Percentiles rank a stretch among this genome's conserved stretches.
Conservation (phyloP, 2,113 vertebrate species). For the Semnornis frantzii region DNA sequence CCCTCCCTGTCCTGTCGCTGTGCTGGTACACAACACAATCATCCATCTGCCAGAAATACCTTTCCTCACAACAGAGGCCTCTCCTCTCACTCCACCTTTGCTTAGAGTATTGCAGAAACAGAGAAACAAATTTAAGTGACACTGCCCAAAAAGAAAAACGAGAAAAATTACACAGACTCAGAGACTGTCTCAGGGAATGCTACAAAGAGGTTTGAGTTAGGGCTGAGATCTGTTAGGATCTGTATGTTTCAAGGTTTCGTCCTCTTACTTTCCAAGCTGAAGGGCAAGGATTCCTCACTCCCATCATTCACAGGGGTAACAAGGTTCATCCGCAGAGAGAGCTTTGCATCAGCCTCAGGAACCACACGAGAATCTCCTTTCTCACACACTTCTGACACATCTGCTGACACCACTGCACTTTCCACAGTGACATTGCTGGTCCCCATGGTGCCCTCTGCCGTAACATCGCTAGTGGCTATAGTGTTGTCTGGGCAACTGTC, state of each 20-base stretch:
- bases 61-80: conserved; percentile 22
- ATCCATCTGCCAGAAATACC: background rate
- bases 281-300: conserved; percentile 83
- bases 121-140: conserved; percentile 27
- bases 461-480: conserved; percentile 76
- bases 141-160: background rate
- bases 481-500: conserved; percentile 81
- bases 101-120: conserved; percentile 40
- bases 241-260: background rate
- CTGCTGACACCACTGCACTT: conserved; percentile 77
- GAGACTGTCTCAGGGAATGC: background rate
- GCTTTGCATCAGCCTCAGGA: conserved; percentile 78
- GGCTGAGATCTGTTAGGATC: background rate
- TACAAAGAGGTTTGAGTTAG: background rate
- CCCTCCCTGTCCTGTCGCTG: background rate
- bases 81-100: conserved; percentile 10
- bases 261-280: conserved; percentile 93
- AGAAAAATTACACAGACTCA: background rate
- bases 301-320: conserved; percentile 87
- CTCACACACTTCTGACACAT: conserved; percentile 74
- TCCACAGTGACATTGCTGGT: conserved; percentile 77
- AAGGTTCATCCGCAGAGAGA: conserved; percentile 91
- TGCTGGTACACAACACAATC: background rate
- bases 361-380: conserved; percentile 46
- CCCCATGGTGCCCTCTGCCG: conserved; percentile 77